Base-by-base conservation (phyloP, 2,888 invertebrate genomes). In the Euphydryas editha region DNA sequence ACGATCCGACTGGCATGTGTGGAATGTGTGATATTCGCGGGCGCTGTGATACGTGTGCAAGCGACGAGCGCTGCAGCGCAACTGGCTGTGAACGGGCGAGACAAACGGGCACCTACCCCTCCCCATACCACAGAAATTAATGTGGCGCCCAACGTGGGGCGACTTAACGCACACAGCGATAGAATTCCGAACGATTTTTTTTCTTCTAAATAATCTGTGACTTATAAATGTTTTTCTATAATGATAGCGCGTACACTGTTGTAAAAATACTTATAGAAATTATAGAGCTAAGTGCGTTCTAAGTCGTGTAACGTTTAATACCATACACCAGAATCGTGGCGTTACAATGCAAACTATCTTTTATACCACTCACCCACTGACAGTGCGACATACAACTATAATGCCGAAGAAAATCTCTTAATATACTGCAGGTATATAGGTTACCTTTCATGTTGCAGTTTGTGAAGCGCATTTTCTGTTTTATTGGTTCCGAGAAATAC, bases 1-100 rank as follows among this genome's bases (percentile, higher is more conserved):
- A 90, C 87, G 80, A 85, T 82, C 74, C 76, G 78, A 80, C 80
- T 80, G 81, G 78, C 83, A 84, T 85, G 78, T 84, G 83, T 82
- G 78, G 46, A 18, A 17, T 51, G 76, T 77, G 75, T 79, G 59
- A 47, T 66, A 44, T 64, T 71, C 81, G 77, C 81, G 80, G 59
- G 76, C 80, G 80, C 79, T 72, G 74, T n/a, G n/a, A 78, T 67
- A 84, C 86, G 82, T 81, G 76, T 76, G 79, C 78, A 74, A 85
- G 80, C 83, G 83, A 75, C 82, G 76, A 78, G 77, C 82, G 84
- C 86, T 86, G 88, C 86, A 85, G 84, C 91, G 89, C 88, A 86
- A 92, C 92, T 92, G 86, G 77, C 81, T 60, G 56, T 59, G 71
- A 61, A 58, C 66, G 63, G 69, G 68, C 70, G 76, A 83, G 85